Evolutionary conservation across 2,888 invertebrate genomes (phyloP).

Genomic region (Sesia bembeciformis): DNA sequence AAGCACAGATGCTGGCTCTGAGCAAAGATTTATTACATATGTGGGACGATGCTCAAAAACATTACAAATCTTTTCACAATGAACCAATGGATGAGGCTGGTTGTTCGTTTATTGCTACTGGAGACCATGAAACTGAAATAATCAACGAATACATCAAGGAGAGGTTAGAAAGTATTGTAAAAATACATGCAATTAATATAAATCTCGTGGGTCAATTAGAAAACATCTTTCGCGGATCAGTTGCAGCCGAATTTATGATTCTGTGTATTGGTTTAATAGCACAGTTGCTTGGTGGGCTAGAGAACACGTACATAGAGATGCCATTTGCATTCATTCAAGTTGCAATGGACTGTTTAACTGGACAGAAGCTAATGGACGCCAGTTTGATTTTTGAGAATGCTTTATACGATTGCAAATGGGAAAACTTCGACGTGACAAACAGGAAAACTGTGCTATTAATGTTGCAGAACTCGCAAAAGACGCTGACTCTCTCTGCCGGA

Average conservation of each 20-base stretch:
- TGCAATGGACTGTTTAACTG: slow-evolving; percentile 27
- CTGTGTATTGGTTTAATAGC: slow-evolving; percentile 31
- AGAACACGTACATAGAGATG: slow-evolving; percentile 35
- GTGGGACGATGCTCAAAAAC: background rate
- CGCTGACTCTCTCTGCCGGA: slow-evolving; percentile 27
- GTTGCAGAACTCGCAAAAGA: slow-evolving; percentile 27
- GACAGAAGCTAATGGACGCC: slow-evolving; percentile 29
- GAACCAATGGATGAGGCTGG: background rate
- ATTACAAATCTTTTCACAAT: background rate
- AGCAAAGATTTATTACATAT: background rate
- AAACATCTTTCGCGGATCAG: slow-evolving; percentile 24
- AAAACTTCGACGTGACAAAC: slow-evolving; percentile 24
- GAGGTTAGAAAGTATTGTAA: slow-evolving; percentile 22
- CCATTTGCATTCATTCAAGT: slow-evolving; percentile 37
- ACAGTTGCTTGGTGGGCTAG: slow-evolving; percentile 38
- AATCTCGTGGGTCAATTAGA: slow-evolving; percentile 24
- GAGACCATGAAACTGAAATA: slow-evolving; percentile 3
- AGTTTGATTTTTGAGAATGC: slow-evolving; percentile 21
- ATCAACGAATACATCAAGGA: slow-evolving; percentile 25
- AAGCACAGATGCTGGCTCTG: slow-evolving; percentile 3
- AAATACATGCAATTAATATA: slow-evolving; percentile 26
- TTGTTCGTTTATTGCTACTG: background rate
- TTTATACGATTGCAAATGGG: slow-evolving; percentile 31
- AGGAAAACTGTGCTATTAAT: slow-evolving; percentile 27
- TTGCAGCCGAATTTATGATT: slow-evolving; percentile 33